Base-by-base conservation (phyloP, 1,140 invertebrate species). In the Papilio helenus region DNA sequence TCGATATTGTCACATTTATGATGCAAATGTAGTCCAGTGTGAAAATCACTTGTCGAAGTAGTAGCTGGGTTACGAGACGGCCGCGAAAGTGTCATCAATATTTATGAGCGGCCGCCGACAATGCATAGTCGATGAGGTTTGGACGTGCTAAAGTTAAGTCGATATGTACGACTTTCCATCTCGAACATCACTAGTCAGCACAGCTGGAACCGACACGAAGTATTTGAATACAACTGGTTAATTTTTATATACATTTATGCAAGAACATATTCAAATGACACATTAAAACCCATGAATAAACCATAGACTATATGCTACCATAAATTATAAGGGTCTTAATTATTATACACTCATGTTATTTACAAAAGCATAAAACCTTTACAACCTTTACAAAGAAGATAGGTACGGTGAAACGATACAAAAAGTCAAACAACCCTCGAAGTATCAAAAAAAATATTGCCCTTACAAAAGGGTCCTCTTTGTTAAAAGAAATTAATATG, bases 11-110 rank as follows among this genome's bases (percentile, higher is more conserved):
- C 42, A 9, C 12, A 49, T 74, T 49, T 49, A 49, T 71, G 42
- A 80, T 80, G 51, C 29, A 77, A 76, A 79, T 61, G n/a, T 72
- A 46, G 46, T 81, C 42, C 51, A 76, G 79, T 73, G 81, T 82
- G 80, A 79, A 85, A 89, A 89, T 87, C 88, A 89, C 82, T 76
- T 83, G 68, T 68, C 76, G 79, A 82, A 83, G 82, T 77, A 83
- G 80, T 80, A 79, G 79, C 79, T 78, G 77, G 86, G 83, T 92
- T 90, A 89, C 86, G 86, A 86, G 87, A 88, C 81, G 81, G 77
- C 82, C 86, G 87, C 86, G 87, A 90, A 88, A 90, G 86, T 88
- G 79, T 68, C 82, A 89, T 92, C 85, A 91, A 92, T 92, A 92
- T 92, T 89, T 87, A 92, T 92, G 85, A 87, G 82, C 20, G 79